These are phyloP conservation scores for Pyrrhosoma nymphula DNA, from an alignment of 2,888 invertebrate species.

Conservation along the genomic window DNA sequence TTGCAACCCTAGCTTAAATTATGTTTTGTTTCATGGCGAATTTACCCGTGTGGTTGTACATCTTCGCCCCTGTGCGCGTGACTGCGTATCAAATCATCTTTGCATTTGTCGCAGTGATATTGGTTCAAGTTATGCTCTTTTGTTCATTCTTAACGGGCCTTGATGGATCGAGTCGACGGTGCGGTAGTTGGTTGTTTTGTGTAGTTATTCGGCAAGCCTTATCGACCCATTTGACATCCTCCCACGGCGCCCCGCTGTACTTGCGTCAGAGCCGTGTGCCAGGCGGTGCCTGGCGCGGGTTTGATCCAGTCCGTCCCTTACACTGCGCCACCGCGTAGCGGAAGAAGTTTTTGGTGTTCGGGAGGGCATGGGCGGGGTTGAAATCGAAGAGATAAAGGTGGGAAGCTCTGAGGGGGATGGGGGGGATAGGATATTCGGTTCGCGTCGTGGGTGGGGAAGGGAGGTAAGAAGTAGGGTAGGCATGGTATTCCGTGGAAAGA, in stretches of 20 bases:
- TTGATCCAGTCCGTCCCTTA: neutral
- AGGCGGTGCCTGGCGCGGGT: neutral
- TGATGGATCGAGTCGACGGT: neutral
- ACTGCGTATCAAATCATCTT: too few relatives aligned
- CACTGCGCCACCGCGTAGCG: slow-evolving; percentile 6
- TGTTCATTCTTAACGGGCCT: too few relatives aligned
- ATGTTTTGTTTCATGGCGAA: too few relatives aligned
- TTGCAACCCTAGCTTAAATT: too few relatives aligned
- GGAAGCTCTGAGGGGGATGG: neutral
- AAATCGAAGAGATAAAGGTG: neutral
- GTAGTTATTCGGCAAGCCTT: slow-evolving; percentile 3
- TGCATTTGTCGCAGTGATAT: too few relatives aligned
- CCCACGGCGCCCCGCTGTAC: neutral
- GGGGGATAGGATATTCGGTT: neutral
- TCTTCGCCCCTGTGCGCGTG: too few relatives aligned
- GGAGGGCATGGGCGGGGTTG: neutral
- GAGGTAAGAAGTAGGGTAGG: neutral
- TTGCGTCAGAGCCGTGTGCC: slow-evolving; percentile 15
- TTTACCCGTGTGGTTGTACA: too few relatives aligned
- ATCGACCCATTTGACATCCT: slow-evolving; percentile 16
- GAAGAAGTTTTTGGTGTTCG: neutral
- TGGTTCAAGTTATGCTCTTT: too few relatives aligned
- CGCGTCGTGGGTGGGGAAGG: neutral
- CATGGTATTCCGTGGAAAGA: neutral
- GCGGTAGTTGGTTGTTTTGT: neutral